Conservation (phyloP, 1,140 invertebrate species). For the Atta texana region DNA sequence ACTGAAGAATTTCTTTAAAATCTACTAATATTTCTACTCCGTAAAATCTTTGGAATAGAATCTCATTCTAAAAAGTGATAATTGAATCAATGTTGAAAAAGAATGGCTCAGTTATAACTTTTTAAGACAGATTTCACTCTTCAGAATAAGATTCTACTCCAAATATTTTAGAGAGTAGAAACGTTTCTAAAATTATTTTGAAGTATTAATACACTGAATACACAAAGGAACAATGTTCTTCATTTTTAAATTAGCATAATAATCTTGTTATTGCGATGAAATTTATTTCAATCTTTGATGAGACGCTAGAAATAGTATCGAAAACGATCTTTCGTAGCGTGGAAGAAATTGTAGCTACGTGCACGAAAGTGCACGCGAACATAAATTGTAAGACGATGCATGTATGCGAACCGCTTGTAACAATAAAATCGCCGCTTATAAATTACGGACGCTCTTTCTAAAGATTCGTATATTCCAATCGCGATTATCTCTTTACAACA, state of each 20-base stretch:
- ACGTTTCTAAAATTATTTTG: no score
- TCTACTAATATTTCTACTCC: background rate
- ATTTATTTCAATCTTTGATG: background rate
- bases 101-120: no score
- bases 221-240: background rate
- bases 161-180: no score
- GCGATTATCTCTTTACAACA: background rate
- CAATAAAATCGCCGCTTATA: conserved; percentile 52
- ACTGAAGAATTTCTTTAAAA: background rate
- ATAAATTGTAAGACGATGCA: conserved; percentile 38
- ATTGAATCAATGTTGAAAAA: no score
- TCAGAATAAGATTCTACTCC: no score
- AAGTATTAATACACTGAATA: no score
- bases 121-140: no score
- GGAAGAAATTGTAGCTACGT: background rate
- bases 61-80: no score
- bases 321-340: background rate
- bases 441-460: conserved; percentile 10
- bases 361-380: background rate
- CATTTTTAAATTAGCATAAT: background rate
- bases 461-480: conserved; percentile 26
- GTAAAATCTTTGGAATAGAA: no score
- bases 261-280: background rate
- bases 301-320: background rate
- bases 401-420: conserved; percentile 24